Evolutionary conservation across 2,888 invertebrate species (phyloP).

Genomic region (Oligia fasciuncula): DNA sequence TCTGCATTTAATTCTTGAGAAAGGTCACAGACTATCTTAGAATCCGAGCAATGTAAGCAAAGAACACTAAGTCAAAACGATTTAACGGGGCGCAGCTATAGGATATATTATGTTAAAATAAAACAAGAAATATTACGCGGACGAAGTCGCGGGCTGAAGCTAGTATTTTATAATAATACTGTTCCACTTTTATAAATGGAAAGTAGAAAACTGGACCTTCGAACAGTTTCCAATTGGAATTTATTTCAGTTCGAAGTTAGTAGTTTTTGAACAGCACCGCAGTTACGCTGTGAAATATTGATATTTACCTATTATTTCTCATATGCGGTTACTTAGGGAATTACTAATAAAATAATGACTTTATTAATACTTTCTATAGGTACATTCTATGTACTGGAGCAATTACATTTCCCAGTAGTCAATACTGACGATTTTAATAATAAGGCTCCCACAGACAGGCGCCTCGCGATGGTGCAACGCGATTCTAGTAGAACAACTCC

Average conservation of each 20-base stretch:
- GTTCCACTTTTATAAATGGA: constrained; percentile 31
- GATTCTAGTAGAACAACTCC: neutral
- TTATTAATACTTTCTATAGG: neutral
- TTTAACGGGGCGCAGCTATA: too few relatives aligned
- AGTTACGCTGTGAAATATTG: constrained; percentile 31
- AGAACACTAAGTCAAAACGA: too few relatives aligned
- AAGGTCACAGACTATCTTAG: neutral
- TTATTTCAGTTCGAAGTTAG: constrained; percentile 47
- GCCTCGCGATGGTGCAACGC: neutral
- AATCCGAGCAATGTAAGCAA: neutral
- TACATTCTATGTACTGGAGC: neutral
- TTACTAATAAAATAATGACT: constrained; percentile 19
- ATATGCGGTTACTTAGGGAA: constrained; percentile 4
- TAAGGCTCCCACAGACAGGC: neutral
- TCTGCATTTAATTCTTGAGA: neutral
- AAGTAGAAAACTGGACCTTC: constrained; percentile 22
- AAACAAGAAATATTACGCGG: neutral
- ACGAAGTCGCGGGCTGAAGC: neutral
- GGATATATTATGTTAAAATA: too few relatives aligned
- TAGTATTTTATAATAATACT: constrained; percentile 5
- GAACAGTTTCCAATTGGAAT: constrained; percentile 31
- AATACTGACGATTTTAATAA: neutral
- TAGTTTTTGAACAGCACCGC: constrained; percentile 29
- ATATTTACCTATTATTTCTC: constrained; percentile 21
- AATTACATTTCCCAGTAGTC: neutral